Evolutionary conservation across 2,797 vertebrate genomes (phyloP), one percentile per base, ranked within the genome.

Genomic region (Cygnus olor): DNA sequence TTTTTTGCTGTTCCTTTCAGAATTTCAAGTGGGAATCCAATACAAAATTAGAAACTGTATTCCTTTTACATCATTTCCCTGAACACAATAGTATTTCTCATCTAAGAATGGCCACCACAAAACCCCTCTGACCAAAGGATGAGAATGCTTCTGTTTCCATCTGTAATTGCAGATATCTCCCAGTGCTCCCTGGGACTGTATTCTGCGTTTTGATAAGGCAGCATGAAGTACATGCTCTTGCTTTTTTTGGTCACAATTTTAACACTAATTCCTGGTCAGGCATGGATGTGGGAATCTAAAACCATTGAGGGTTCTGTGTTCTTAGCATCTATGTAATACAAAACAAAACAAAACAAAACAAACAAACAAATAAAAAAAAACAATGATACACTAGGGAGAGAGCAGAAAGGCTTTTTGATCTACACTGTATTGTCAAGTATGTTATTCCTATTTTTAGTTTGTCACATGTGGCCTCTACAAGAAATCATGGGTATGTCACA

Each of bases 41-140:
- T 20, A 60, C 40, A 70, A 91, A 94, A 77, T 85, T 66, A 84
- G 77, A 84, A 82, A 49, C 44, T 68, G 80, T 8, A 57, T 82
- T 58, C 60, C 9, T 5, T 47, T 28, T 14, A 16, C 1, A 1
- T 36, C 0, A 77, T 68, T 83, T 89, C 72, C 53, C 36, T 87
- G 42, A 60, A 51, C 40, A 51, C 15, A 16, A 4, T 2, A 28
- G 47, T 44, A 11, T 85, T 95, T 79, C 58, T 83, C 38, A 27
- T 56, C 56, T 70, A 36, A 71, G 54, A 63, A 34, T 30, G 78
- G 21, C 54, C 69, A 51, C 80, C 83, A 60, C 73, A 74, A 89
- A 34, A 2, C 38, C 51, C 4, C 19, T 49, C 42, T 85, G 72
- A 42, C 24, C 89, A 30, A 58, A 69, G 24, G 27, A 70, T 45